These are phyloP conservation scores for Siniperca obscura DNA, from an alignment of 2,797 vertebrate species.

Conservation along the genomic window DNA sequence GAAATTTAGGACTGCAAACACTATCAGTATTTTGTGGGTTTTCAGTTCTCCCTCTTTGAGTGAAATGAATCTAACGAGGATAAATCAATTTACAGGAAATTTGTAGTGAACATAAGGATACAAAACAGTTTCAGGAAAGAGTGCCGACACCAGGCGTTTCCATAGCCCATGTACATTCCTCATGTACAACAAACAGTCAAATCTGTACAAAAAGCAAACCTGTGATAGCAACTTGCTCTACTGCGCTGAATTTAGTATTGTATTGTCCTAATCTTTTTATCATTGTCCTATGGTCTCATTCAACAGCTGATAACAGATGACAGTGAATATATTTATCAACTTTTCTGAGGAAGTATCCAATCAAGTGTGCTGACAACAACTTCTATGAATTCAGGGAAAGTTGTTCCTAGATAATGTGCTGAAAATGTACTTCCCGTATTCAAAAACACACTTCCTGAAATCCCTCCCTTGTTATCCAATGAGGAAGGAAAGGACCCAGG, in stretches of 20 bases:
- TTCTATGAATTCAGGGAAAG: conserved; percentile 29
- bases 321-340: conserved; percentile 27
- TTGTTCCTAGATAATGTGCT: conserved; percentile 61
- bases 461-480: conserved; percentile 72
- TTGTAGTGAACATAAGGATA: conserved; percentile 5
- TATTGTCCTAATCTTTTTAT: conserved; percentile 3
- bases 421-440: conserved; percentile 74
- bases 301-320: conserved; percentile 37
- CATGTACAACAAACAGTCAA: conserved; percentile 12
- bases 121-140: conserved; percentile 46
- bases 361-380: conserved; percentile 47
- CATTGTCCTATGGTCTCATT: neutral
- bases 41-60: neutral
- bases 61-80: conserved; percentile 19
- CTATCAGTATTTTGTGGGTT: neutral
- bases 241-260: neutral
- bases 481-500: conserved; percentile 68
- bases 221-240: neutral
- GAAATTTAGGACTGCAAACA: neutral
- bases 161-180: conserved; percentile 35
- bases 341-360: conserved; percentile 59
- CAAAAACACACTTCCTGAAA: conserved; percentile 58
- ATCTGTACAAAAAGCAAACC: neutral
- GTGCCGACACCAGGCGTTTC: conserved; percentile 34
- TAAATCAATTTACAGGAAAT: conserved; percentile 27